Base-by-base conservation (phyloP, 2,888 invertebrate species). In the Drosophila suboccidentalis region DNA sequence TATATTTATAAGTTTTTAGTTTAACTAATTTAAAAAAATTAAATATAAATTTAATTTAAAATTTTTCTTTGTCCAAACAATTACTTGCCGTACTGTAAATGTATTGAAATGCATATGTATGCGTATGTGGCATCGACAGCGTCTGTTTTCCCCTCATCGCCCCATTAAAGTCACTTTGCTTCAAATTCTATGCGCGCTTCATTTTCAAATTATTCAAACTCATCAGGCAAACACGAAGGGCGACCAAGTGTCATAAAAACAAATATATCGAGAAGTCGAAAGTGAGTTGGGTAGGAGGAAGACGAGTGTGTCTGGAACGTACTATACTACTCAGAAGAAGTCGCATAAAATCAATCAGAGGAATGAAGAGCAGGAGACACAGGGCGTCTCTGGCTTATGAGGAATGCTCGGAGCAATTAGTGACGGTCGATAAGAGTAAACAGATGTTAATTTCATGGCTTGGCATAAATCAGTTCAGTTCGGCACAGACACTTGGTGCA, bases 331-430 rank as follows among this genome's bases (percentile, higher is more conserved):
- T 75, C 54, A 62, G 69, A 76, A 77, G 78, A 78, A 76, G 78
- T 73, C 82, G 75, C 78, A 87, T 87, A 80, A 82, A 87, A 86
- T 87, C 89, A 87, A 87, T 89, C 88, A 89, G 69, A 72, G 70
- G 68, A 65, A 71, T 55, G 58, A 68, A 47, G 55, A 59, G 49
- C 67, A 73, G 43, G 43, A 51, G 63, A 15, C 34, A 46, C 11
- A 46, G 46, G 38, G 49, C 38, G 51, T 44, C 63, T 39, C 34
- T 54, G 59, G 62, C 49, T 60, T 61, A 54, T 39, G 47, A 53
- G 62, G 65, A 78, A 75, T 80, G 78, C 65, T 63, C 61, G 41
- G 53, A 65, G 72, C 89, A 89, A 89, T 89, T 89, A 87, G 80
- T 75, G 75, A 63, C 73, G 80, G 51, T 75, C 72, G 87, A 86